phyloP scores from a whole-genome alignment of 1,140 invertebrate genomes.

The Drosophila quadrilineata region DNA sequence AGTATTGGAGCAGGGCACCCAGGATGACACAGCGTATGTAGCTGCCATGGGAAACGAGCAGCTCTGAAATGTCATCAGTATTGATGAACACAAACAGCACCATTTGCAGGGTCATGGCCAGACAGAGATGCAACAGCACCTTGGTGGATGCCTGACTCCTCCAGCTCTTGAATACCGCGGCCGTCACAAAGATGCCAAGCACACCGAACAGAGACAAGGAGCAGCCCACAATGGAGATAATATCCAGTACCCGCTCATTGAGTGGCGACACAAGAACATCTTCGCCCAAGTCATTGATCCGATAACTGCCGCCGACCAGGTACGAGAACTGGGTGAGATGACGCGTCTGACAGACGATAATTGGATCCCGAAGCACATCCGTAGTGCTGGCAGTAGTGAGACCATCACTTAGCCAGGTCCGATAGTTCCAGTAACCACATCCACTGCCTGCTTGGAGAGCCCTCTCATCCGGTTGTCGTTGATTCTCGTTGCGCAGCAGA shows the following conservation, averaged over 20 bases:
- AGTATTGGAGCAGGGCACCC: constrained; percentile 84
- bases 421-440: constrained; percentile 75
- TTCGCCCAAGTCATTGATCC: constrained; percentile 53
- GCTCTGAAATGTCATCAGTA: constrained; percentile 82
- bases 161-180: constrained; percentile 84
- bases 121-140: constrained; percentile 84
- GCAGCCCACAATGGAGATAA: constrained; percentile 85
- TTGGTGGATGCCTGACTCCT: constrained; percentile 84
- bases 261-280: constrained; percentile 68
- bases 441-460: constrained; percentile 42
- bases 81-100: constrained; percentile 81
- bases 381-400: constrained; percentile 26
- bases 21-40: constrained; percentile 82
- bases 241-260: constrained; percentile 82
- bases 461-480: constrained; percentile 40
- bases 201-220: constrained; percentile 84
- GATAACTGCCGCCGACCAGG: constrained; percentile 81
- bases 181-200: constrained; percentile 84
- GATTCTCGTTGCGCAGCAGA: constrained; percentile 62
- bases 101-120: constrained; percentile 84
- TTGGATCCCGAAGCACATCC: constrained; percentile 43
- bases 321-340: constrained; percentile 86
- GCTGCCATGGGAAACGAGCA: constrained; percentile 33
- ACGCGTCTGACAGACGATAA: constrained; percentile 82
- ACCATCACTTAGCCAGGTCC: constrained; percentile 63